phyloP scores from a whole-genome alignment of 2,888 invertebrate genomes.

The Hydraecia micacea region DNA sequence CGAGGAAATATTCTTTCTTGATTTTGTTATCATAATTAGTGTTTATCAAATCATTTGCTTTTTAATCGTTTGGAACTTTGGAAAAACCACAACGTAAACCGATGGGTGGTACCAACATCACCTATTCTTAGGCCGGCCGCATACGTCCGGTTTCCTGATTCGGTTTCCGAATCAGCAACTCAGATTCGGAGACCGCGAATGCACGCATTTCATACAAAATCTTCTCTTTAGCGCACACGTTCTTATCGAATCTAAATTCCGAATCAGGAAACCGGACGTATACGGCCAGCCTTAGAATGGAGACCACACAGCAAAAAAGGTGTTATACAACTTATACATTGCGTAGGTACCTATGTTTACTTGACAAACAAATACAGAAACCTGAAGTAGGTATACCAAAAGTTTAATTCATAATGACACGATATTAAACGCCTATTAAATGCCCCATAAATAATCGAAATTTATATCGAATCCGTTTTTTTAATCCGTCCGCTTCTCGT shows the following conservation, averaged over 20 bases:
- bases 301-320: constrained; percentile 46
- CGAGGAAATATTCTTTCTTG: neutral
- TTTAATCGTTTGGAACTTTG: neutral
- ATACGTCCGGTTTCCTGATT: too few species aligned
- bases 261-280: too few species aligned
- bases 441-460: constrained; percentile 84
- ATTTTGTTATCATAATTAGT: too few species aligned
- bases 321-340: neutral
- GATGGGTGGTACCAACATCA: neutral
- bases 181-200: too few species aligned
- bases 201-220: too few species aligned
- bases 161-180: too few species aligned
- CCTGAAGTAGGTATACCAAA: constrained; percentile 39
- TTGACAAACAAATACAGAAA: constrained; percentile 18
- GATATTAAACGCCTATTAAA: constrained; percentile 82
- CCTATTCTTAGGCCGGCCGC: too few species aligned
- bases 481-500: constrained; percentile 84
- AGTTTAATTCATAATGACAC: constrained; percentile 74
- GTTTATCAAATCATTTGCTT: neutral
- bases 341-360: neutral
- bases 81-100: constrained; percentile 2
- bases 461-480: constrained; percentile 86
- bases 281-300: too few species aligned
- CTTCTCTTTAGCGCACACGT: too few species aligned
- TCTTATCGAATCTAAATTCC: too few species aligned